These are phyloP conservation scores for Apamea epomidion DNA, from an alignment of 2,888 invertebrate species.

Conservation along the genomic window DNA sequence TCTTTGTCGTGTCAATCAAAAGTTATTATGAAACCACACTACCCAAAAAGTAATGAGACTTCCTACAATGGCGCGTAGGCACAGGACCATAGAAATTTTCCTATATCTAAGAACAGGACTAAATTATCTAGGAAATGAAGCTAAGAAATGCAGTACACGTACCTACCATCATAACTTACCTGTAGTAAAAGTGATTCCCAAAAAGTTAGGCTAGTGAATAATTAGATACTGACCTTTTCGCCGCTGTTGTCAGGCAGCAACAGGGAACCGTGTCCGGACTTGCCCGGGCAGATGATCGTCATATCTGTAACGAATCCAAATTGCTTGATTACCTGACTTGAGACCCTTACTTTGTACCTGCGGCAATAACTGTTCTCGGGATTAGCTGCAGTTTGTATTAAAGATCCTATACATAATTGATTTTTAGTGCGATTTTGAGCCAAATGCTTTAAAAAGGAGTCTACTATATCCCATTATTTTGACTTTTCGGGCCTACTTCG, in stretches of 20 bases:
- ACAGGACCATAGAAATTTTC: no score
- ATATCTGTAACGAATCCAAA: conserved; percentile 90
- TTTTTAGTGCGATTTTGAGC: neutral
- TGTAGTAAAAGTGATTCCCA: neutral
- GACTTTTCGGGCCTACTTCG: neutral
- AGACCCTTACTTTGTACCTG: neutral
- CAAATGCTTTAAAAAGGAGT: neutral
- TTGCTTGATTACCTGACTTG: conserved; percentile 36
- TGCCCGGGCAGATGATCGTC: conserved; percentile 93
- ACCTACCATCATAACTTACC: neutral
- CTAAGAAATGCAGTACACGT: neutral
- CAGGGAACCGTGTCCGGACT: conserved; percentile 96
- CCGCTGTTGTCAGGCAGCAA: conserved; percentile 95
- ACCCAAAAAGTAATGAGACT: no score
- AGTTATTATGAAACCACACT: no score
- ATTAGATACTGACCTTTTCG: conserved; percentile 91
- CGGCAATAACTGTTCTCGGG: neutral
- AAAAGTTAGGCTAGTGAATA: neutral
- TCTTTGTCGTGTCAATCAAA: no score
- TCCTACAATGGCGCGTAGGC: no score
- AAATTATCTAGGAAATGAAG: neutral
- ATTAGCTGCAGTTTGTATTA: neutral
- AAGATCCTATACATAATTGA: neutral
- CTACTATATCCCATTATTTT: neutral
- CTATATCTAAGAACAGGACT: neutral